Percentiles rank a stretch among this genome's conserved stretches.
phyloP scores from a whole-genome alignment of 2,888 invertebrate genomes.

The Brassicogethes aeneus region DNA sequence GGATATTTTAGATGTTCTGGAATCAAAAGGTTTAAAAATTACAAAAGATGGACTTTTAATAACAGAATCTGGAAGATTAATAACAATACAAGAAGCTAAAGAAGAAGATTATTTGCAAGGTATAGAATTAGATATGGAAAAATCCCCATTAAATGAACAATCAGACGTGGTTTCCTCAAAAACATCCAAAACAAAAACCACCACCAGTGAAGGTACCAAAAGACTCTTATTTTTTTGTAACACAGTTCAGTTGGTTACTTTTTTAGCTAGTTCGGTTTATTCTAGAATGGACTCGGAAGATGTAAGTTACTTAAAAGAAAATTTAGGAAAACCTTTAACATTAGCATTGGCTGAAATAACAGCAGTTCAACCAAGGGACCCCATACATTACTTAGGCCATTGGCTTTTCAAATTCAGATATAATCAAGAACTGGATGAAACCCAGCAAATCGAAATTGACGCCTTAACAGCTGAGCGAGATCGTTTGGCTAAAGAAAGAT shows the following conservation, averaged over 20 bases:
- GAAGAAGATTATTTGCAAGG: slow-evolving; percentile 29
- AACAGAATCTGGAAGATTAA: slow-evolving; percentile 27
- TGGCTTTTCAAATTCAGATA: slow-evolving; percentile 44
- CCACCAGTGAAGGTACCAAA: too few species aligned
- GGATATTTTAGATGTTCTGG: too few species aligned
- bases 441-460: slow-evolving; percentile 30
- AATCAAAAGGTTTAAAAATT: slow-evolving; percentile 27
- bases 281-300: slow-evolving; percentile 30
- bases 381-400: slow-evolving; percentile 43
- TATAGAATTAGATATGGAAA: slow-evolving; percentile 15
- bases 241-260: too few species aligned
- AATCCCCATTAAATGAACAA: too few species aligned
- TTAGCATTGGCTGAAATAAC: slow-evolving; percentile 42
- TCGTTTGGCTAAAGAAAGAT: slow-evolving; percentile 29
- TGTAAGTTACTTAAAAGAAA: slow-evolving; percentile 34
- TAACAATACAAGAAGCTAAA: slow-evolving; percentile 31
- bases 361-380: slow-evolving; percentile 40
- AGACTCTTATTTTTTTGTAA: too few species aligned
- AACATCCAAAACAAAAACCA: too few species aligned
- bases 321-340: slow-evolving; percentile 36
- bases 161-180: too few species aligned
- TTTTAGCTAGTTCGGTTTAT: slow-evolving; percentile 5
- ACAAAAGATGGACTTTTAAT: slow-evolving; percentile 30
- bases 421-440: slow-evolving; percentile 36
- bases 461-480: slow-evolving; percentile 32